A percentile compares a stretch with the other conserved stretches of the same genome.
Evolutionary conservation across 2,113 vertebrate genomes (phyloP).

Genomic region (Xyrauchen texanus): DNA sequence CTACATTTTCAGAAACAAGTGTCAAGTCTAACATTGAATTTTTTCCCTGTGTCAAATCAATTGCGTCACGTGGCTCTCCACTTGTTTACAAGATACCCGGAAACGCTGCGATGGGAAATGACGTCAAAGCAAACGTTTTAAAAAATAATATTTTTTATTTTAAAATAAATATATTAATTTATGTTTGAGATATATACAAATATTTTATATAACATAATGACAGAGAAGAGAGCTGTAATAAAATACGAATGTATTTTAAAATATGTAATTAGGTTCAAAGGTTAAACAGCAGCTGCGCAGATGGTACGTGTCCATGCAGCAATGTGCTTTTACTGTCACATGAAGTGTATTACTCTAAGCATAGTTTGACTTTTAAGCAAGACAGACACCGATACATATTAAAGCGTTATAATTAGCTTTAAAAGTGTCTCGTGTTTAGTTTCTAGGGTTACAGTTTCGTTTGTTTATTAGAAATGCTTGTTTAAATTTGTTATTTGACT

Average conservation of each 20-base stretch:
- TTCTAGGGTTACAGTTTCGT: background rate
- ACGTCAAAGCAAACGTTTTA: background rate
- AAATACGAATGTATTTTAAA: background rate
- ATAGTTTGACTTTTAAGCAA: background rate
- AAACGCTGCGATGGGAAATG: slow-evolving; percentile 36
- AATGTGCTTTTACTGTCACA: background rate
- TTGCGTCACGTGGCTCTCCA: background rate
- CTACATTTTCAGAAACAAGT: too few species aligned
- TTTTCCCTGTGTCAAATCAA: too few species aligned
- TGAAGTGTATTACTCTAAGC: slow-evolving; percentile 2
- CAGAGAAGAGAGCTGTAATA: too few species aligned
- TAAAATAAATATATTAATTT: background rate
- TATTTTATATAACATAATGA: background rate
- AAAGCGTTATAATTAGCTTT: background rate
- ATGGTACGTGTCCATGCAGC: background rate
- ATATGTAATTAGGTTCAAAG: slow-evolving; percentile 16
- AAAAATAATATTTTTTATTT: background rate
- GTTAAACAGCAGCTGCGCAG: slow-evolving; percentile 14
- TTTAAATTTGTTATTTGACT: slow-evolving; percentile 37
- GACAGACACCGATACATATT: too few species aligned
- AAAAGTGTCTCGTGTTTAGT: background rate
- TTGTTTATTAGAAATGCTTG: background rate
- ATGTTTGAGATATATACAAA: background rate
- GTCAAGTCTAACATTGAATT: too few species aligned
- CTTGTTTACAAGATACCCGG: slow-evolving; percentile 38